Evolutionary conservation across 1,140 invertebrate genomes (phyloP), one percentile per base, ranked within the genome.

Genomic region (Brachionus rotundiformis): DNA sequence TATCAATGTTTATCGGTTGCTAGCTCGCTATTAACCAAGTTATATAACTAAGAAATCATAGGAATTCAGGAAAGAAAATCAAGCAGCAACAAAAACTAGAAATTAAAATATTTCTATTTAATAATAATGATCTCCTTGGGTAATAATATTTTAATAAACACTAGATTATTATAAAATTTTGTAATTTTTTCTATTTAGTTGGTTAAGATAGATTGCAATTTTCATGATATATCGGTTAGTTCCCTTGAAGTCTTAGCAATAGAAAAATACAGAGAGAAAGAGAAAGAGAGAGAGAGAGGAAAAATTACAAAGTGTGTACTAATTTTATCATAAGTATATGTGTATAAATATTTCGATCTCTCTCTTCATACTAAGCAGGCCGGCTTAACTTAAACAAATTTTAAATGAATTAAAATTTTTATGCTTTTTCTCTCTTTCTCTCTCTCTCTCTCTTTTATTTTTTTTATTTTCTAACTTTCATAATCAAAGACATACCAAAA

Each of bases 401-500:
- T 68, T n/a, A 68, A 68, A 68, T 68, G 63, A 68, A 68, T 68
- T 68, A n/a, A 19, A 36, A 63, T 36, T 63, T n/a, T 63, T 36
- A 36, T 36, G 63, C 16, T 68, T 68, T 68, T 68, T 36, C 36
- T n/a, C n/a, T n/a, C 16, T 54, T 16, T 54, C 47, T 54, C 5
- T 54, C 16, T 47, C 13, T 65, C 54, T 63, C 61, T 63, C 11
- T 31, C 10, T 63, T 23, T 41, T 13, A 13, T 13, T 41, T 13
- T 41, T 36, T 68, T 68, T 33, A 36, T 23, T 68, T 19, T 10
- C 16, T 68, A 31, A 36, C 29, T 36, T 36, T 36, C 63, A 68
- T 36, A 31, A 68, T 36, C 63, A 68, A 73, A 47, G 68, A 73
- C 68, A 73, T 73, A 73, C 68, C 68, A 73, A 44, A 73, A 73